Base-by-base conservation (phyloP, 1,140 invertebrate species). In the Dolichoris vasculosae region DNA sequence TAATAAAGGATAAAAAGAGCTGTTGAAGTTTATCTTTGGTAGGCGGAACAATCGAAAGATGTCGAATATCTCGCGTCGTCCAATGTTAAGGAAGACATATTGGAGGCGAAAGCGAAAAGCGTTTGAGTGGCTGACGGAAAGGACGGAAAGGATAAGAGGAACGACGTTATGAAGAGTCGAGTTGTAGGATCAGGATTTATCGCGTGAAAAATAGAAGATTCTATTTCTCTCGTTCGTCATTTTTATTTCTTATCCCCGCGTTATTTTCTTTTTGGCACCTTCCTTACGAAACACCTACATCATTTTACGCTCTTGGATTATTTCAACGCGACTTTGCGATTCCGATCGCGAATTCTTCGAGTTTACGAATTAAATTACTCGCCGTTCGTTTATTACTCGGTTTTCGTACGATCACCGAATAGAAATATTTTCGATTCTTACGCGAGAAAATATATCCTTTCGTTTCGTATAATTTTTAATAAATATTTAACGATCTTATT, bases 21-120 rank as follows among this genome's bases (percentile, higher is more conserved):
- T 48, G n/a, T 15, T 63, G 40, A 69, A 71, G 51, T 71, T 71
- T 82, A 43, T 48, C 4, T 15, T 13, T 13, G n/a, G 15, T 8
- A 17, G n/a, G 43, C 4, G n/a, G 26, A 35, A 13, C 0, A 73
- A 48, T 83, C n/a, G 51, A 30, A 76, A 76, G 15, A 23, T 26
- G 30, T 35, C 26, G 69, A 63, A 59, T 75, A 83, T 82, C 59
- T 77, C 71, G 77, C 67, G 69, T 71, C n/a, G 82, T 87, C 87
- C 87, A 89, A 90, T 89, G 87, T 83, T 59, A 87, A 87, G 83
- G 87, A 91, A 91, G 89, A 90, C 90, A 84, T 88, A 90, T 89
- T 87, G 87, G 86, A 87, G 86, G 88, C 23, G 3, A 59, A 59
- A 3, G 23, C 55, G 55, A 87, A 81, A 86, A 88, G 87, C 83